Evolutionary conservation across 2,888 invertebrate species (phyloP).

Genomic region (Campoplex capitator): DNA sequence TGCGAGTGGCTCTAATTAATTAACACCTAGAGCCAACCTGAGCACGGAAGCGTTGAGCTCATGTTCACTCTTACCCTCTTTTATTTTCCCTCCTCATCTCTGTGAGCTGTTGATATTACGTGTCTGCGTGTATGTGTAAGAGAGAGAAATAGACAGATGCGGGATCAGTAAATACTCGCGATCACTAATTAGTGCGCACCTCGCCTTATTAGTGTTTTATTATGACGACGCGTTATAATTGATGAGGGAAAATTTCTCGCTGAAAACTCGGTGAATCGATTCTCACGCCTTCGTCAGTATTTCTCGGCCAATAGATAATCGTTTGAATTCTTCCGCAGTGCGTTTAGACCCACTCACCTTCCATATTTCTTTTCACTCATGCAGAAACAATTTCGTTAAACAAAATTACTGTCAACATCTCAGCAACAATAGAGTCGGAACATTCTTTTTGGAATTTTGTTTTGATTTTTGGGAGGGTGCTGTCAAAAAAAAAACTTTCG

Average conservation of each 20-base stretch:
- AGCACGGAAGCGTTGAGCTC: slow-evolving; percentile 65
- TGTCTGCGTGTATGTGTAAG: not conserved
- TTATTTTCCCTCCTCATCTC: slow-evolving; percentile 21
- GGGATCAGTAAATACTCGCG: slow-evolving; percentile 64
- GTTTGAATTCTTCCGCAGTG: not conserved
- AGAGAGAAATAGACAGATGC: not conserved
- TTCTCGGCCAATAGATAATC: not conserved
- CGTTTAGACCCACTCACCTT: not conserved
- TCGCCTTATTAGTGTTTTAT: slow-evolving; percentile 82
- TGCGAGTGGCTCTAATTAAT: slow-evolving; percentile 83
- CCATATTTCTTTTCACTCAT: not conserved
- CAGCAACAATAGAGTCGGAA: not conserved
- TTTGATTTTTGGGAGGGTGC: no score
- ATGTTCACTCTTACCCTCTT: slow-evolving; percentile 19
- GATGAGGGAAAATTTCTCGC: slow-evolving; percentile 74
- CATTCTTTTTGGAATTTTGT: not conserved
- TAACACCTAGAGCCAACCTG: slow-evolving; percentile 81
- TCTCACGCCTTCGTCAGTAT: not conserved
- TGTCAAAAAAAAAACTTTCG: no score
- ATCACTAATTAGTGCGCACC: slow-evolving; percentile 82
- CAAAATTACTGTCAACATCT: not conserved
- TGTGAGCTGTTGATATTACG: not conserved
- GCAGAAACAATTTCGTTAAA: not conserved
- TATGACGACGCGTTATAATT: slow-evolving; percentile 75
- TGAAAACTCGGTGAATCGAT: slow-evolving; percentile 66